Conservation (phyloP, 2,113 vertebrate species). For the Heptranchias perlo region DNA sequence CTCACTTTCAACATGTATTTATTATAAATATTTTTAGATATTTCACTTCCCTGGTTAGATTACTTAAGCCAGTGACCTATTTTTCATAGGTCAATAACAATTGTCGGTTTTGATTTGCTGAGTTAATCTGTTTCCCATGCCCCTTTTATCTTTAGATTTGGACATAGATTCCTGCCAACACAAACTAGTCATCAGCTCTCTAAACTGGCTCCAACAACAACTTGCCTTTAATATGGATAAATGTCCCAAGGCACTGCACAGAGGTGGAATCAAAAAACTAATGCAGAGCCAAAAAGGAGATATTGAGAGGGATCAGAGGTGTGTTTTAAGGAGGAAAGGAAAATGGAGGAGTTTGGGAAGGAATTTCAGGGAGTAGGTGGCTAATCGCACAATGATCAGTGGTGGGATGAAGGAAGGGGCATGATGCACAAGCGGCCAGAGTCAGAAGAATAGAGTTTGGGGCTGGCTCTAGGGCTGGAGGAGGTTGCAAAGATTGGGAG, state of each 20-base stretch:
- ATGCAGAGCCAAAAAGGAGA: neutral
- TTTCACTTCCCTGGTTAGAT: neutral
- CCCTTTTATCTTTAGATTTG: neutral
- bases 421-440: neutral
- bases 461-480: neutral
- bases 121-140: neutral
- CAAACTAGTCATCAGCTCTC: neutral
- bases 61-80: neutral
- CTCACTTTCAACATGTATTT: neutral
- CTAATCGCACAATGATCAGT: neutral
- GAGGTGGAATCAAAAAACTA: neutral
- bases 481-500: neutral
- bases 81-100: neutral
- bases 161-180: neutral
- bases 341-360: neutral
- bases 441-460: neutral
- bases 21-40: neutral
- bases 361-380: neutral
- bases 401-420: no score
- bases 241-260: neutral
- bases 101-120: neutral
- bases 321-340: neutral
- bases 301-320: neutral
- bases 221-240: neutral
- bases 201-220: neutral